phyloP scores from a whole-genome alignment of 2,888 invertebrate genomes.

The Drosophila monieri region DNA sequence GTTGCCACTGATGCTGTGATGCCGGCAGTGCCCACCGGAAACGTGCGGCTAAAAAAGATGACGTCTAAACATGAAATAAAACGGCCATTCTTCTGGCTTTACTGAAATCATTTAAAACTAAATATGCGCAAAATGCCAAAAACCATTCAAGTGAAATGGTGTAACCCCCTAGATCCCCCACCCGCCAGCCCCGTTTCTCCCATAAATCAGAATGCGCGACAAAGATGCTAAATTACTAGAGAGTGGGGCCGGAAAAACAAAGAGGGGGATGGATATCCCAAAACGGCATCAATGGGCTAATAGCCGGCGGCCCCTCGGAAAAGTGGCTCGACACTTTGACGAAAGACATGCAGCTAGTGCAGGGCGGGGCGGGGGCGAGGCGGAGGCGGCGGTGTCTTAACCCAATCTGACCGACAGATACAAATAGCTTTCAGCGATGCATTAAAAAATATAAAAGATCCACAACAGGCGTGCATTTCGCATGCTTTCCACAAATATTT shows the following conservation, averaged over 20 bases:
- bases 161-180: conserved; percentile 6
- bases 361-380: conserved; percentile 27
- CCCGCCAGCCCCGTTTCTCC: conserved; percentile 2
- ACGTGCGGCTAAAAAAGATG: conserved; percentile 63
- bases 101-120: conserved; percentile 57
- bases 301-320: conserved; percentile 47
- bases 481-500: conserved; percentile 76
- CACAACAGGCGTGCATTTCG: conserved; percentile 71
- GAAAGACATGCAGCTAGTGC: conserved; percentile 67
- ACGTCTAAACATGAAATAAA: conserved; percentile 64
- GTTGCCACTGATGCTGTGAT: conserved; percentile 40
- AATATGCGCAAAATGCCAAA: conserved; percentile 63
- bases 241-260: conserved; percentile 27
- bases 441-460: conserved; percentile 67
- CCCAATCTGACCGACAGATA: conserved; percentile 80
- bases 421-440: conserved; percentile 77
- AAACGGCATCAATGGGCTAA: conserved; percentile 69
- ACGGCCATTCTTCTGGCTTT: conserved; percentile 33
- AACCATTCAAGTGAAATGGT: conserved; percentile 38
- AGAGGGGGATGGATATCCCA: conserved; percentile 15
- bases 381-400: conserved; percentile 58
- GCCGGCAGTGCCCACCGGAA: conserved; percentile 65
- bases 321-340: conserved; percentile 78
- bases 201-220: conserved; percentile 71
- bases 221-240: conserved; percentile 63